A percentile compares a stretch with the other conserved stretches of the same genome.
These are phyloP conservation scores for Nothocercus nigrocapillus DNA, from an alignment of 2,113 vertebrate species.

Conservation along the genomic window DNA sequence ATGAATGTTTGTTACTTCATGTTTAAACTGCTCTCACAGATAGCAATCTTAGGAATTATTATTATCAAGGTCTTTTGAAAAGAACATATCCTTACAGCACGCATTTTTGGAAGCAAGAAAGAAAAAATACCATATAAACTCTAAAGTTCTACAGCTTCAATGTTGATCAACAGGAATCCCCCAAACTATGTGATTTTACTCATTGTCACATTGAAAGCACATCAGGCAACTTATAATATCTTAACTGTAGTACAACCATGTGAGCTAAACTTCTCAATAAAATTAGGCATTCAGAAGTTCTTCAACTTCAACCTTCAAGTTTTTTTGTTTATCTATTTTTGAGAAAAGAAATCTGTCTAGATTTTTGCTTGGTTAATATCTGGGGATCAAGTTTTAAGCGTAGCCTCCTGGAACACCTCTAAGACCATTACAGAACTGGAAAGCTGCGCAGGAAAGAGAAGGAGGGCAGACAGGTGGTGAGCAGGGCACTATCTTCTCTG, in stretches of 20 bases:
- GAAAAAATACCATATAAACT: not conserved
- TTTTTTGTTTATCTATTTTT: not conserved
- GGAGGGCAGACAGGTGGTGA: not conserved
- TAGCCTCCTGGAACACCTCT: not conserved
- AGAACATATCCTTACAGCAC: not conserved
- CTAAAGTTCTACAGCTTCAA: not conserved
- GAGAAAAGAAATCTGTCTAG: not conserved
- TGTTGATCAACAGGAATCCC: not conserved
- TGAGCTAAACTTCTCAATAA: not conserved
- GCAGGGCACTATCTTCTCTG: not conserved
- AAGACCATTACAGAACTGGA: not conserved
- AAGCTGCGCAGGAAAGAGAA: not conserved
- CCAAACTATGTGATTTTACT: not conserved
- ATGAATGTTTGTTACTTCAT: not conserved
- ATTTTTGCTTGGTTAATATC: not conserved
- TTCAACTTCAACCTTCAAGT: not conserved
- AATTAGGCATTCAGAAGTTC: not conserved
- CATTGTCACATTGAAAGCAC: not conserved
- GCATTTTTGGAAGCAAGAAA: not conserved
- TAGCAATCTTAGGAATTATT: not conserved
- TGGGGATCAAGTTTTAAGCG: not conserved
- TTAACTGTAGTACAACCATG: not conserved
- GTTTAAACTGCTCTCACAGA: not conserved
- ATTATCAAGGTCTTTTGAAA: not conserved
- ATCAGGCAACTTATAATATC: not conserved